Percentiles rank a stretch among this genome's conserved stretches.
Evolutionary conservation across 1,140 invertebrate species (phyloP).

Genomic region (Drosophila auraria): DNA sequence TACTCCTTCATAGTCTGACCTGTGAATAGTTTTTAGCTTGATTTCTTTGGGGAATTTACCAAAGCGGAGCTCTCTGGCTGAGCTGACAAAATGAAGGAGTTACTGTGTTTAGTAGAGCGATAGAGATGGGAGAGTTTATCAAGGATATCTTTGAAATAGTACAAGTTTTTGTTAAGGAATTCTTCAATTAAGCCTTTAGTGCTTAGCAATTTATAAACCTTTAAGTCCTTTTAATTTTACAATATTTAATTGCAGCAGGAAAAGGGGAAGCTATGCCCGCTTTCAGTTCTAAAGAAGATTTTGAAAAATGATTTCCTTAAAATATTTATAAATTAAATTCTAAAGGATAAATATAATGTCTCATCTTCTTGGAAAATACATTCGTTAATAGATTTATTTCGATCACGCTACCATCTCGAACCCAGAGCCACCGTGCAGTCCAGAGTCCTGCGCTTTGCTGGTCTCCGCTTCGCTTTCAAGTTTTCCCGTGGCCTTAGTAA

Average conservation of each 20-base stretch:
- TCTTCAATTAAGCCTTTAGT: not conserved
- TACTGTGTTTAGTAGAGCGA: slow-evolving; percentile 2
- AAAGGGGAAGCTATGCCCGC: no score
- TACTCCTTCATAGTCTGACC: slow-evolving; percentile 40
- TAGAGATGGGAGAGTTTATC: slow-evolving; percentile 11
- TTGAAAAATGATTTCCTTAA: no score
- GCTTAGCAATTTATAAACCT: not conserved
- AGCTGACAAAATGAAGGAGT: slow-evolving; percentile 48
- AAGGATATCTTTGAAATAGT: not conserved
- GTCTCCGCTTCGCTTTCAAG: slow-evolving; percentile 31
- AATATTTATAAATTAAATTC: not conserved
- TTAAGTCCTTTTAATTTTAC: no score
- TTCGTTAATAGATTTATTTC: not conserved
- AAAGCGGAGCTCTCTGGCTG: slow-evolving; percentile 35
- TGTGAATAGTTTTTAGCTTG: slow-evolving; percentile 82
- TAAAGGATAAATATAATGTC: not conserved
- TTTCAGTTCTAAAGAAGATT: no score
- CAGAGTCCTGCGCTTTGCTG: slow-evolving; percentile 45
- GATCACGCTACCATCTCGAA: slow-evolving; percentile 31
- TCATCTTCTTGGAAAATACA: no score
- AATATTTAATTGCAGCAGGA: no score
- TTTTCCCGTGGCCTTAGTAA: slow-evolving; percentile 66
- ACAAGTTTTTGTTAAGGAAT: no score
- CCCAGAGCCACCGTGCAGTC: not conserved
- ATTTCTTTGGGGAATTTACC: slow-evolving; percentile 76